phyloP scores from a whole-genome alignment of 2,888 invertebrate genomes.

The Eumacrocentrus americanus region DNA sequence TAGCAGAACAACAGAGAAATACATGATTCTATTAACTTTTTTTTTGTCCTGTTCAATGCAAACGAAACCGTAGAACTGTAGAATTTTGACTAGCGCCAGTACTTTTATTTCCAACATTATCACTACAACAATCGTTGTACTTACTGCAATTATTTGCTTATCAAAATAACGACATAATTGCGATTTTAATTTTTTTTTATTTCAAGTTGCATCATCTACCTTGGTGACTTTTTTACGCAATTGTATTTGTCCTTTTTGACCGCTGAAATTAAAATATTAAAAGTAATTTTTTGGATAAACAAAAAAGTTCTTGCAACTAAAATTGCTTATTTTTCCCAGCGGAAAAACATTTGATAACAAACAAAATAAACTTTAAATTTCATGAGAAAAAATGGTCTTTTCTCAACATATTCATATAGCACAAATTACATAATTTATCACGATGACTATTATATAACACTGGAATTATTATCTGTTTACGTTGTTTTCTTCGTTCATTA shows the following conservation, averaged over 20 bases:
- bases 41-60: background rate
- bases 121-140: background rate
- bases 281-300: too few species aligned
- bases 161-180: background rate
- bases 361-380: background rate
- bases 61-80: background rate
- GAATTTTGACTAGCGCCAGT: background rate
- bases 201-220: background rate
- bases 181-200: background rate
- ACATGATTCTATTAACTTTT: background rate
- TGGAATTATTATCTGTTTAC: too few species aligned
- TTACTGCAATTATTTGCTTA: background rate
- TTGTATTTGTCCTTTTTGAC: background rate
- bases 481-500: too few species aligned
- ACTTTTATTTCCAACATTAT: background rate
- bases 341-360: background rate
- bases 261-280: background rate
- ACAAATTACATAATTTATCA: too few species aligned
- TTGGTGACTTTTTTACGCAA: background rate
- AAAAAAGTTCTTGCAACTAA: too few species aligned
- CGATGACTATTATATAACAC: too few species aligned
- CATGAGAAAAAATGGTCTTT: too few species aligned
- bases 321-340: too few species aligned
- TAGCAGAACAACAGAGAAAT: background rate
- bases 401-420: too few species aligned